These are phyloP conservation scores for Empis stercorea DNA, from an alignment of 2,888 invertebrate genomes.

Conservation along the genomic window DNA sequence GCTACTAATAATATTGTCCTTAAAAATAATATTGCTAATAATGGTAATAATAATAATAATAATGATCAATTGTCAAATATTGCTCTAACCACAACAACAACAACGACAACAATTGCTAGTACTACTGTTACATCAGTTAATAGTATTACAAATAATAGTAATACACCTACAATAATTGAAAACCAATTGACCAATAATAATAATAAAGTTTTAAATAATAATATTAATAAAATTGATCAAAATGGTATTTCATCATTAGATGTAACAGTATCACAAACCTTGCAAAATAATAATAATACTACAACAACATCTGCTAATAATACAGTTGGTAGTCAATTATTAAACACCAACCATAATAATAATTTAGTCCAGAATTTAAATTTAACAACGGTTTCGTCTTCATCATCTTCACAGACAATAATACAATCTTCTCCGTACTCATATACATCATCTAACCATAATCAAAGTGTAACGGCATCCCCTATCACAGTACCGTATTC, in stretches of 20 bases:
- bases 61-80: neutral
- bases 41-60: constrained; percentile 13
- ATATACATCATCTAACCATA: neutral
- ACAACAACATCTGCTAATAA: too few species aligned
- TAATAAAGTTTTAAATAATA: neutral
- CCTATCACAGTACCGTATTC: constrained; percentile 16
- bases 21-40: constrained; percentile 8
- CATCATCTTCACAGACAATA: constrained; percentile 31
- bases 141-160: neutral
- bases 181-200: constrained; percentile 11
- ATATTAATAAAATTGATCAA: neutral
- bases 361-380: neutral
- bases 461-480: constrained; percentile 25
- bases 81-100: constrained; percentile 1
- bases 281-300: neutral
- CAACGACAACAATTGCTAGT: constrained; percentile 2
- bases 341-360: constrained; percentile 1
- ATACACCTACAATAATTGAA: constrained; percentile 12
- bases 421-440: constrained; percentile 6
- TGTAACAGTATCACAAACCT: constrained; percentile 3
- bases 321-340: neutral
- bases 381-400: constrained; percentile 23
- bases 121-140: neutral
- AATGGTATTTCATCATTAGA: neutral
- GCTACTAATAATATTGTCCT: neutral